phyloP scores from a whole-genome alignment of 1,140 invertebrate species.

The Telenomus remus region DNA sequence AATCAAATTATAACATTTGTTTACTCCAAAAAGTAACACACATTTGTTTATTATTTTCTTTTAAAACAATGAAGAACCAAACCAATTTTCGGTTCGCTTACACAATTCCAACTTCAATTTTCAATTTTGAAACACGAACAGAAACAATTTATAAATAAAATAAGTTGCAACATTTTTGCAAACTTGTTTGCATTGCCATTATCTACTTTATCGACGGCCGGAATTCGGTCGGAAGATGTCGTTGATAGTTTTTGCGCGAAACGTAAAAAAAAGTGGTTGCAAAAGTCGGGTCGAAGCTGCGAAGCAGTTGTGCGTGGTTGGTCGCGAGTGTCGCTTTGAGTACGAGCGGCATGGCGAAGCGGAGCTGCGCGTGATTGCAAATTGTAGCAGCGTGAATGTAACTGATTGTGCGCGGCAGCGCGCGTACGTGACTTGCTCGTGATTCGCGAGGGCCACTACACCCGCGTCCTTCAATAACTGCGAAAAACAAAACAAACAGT shows the following conservation, averaged over 20 bases:
- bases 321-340: background rate
- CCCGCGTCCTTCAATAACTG: conserved; percentile 4
- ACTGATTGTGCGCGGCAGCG: conserved; percentile 18
- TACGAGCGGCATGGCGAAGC: conserved; percentile 6
- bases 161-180: no score
- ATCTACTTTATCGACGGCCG: no score
- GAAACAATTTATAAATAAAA: no score
- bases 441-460: conserved; percentile 27
- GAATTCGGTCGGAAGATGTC: background rate
- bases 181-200: no score
- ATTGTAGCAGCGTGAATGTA: conserved; percentile 29
- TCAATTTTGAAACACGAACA: no score
- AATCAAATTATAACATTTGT: no score
- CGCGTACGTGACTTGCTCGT: conserved; percentile 46
- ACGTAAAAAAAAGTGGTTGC: no score
- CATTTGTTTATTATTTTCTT: no score
- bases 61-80: no score
- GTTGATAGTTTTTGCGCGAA: background rate
- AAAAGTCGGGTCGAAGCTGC: background rate
- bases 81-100: no score
- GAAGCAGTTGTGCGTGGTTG: conserved; percentile 3
- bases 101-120: no score
- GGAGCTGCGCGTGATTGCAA: conserved; percentile 5
- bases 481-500: background rate
- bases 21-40: no score